Evolutionary conservation across 1,140 invertebrate species (phyloP), one percentile per base, ranked within the genome.

Genomic region (Diploscapter pachys): DNA sequence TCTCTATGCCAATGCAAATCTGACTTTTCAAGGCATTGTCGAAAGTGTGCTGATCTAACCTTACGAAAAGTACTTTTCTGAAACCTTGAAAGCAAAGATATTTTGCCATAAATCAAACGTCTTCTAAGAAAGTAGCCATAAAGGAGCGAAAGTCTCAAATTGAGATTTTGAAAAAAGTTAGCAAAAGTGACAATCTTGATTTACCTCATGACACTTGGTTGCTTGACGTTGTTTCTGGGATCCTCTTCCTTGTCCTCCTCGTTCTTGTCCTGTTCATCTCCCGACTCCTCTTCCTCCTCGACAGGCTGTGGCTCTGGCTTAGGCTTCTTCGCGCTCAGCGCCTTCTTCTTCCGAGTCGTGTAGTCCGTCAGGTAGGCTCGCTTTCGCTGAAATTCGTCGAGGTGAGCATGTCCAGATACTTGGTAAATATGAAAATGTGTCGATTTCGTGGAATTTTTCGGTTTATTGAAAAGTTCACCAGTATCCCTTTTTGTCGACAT

Each of bases 301-400:
- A n/a, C 57, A n/a, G 31, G 56, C 48, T 5, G 5, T n/a, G 51
- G 49, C 5, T 75, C 66, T 52, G 65, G 31, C 50, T 59, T 62
- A 48, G 52, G n/a, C 3, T 63, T 75, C 48, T 75, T 75, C 55
- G 59, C 65, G 50, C 66, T 63, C 48, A 59, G 62, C 50, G 67
- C 3, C 48, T 53, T 59, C 59, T 75, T 71, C 69, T 62, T 61
- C 11, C 55, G 8, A 50, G 9, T 9, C 51, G 48, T 9, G 52
- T 6, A 67, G 64, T 69, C 73, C 8, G 73, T 73, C 9, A 73
- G 62, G 0, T 59, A 59, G 6, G 52, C 68, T 13, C 68, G 53
- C 9, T 70, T 70, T 31, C 31, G 31, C 31, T 31, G 31, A 31
- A 31, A 31, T 31, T 31, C 31, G 31, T 31, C 31, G 1, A 31